Conservation (phyloP, 2,113 vertebrate species). For the Donacobius atricapilla region DNA sequence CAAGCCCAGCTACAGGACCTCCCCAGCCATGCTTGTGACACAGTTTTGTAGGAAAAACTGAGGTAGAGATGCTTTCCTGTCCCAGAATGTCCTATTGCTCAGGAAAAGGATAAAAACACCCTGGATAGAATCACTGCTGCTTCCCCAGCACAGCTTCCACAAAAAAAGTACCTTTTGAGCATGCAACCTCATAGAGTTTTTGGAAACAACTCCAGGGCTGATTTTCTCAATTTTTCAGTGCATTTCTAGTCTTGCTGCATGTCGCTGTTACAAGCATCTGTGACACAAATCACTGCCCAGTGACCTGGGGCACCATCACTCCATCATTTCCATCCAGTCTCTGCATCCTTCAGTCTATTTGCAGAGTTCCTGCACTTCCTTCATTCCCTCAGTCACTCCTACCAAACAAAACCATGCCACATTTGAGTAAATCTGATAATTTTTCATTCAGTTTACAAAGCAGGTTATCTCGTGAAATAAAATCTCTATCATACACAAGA, state of each 20-base stretch:
- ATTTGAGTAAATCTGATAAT: background rate
- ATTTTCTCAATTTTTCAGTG: background rate
- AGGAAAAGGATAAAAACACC: background rate
- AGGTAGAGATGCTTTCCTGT: background rate
- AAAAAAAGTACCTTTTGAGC: background rate
- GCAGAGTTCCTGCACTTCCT: background rate
- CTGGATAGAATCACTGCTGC: background rate
- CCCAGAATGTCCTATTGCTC: rapidly evolving
- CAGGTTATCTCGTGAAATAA: background rate
- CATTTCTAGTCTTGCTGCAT: background rate
- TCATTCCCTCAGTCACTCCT: background rate
- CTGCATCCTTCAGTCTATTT: background rate
- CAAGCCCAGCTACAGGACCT: background rate
- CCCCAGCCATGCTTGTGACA: background rate
- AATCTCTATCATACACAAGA: background rate
- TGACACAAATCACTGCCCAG: background rate
- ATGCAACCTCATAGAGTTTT: background rate
- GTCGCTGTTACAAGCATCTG: rapidly evolving
- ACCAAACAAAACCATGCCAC: background rate
- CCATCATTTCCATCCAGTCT: background rate
- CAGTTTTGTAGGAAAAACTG: background rate
- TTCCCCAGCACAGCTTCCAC: background rate
- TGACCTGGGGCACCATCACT: background rate
- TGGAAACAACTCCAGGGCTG: background rate
- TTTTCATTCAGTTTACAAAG: background rate